Evolutionary conservation across 2,113 vertebrate species (phyloP), one percentile per base, ranked within the genome.

Genomic region (Siphamia tubifer): DNA sequence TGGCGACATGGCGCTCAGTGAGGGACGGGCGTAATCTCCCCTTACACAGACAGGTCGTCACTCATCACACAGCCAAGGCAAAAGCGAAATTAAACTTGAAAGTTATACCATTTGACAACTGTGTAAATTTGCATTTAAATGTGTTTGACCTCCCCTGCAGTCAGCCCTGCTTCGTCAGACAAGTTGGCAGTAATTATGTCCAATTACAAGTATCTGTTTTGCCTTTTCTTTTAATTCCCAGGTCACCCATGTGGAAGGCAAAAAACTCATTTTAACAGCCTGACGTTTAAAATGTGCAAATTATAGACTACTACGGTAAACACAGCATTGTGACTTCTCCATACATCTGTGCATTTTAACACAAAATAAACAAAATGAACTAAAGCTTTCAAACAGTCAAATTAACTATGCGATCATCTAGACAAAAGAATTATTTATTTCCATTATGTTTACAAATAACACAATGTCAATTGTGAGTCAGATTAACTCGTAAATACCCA

Each of bases 91-190:
- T 74, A 74, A 57, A 85, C 21, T 53, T 47, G 30, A 81, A 80
- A 81, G 55, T 78, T 61, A 58, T 32, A 66, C 61, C 74, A 48
- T 68, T 55, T 47, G 52, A 48, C 68, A 52, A 40, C 12, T 8
- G 2, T 20, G 1, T 6, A 34, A 43, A 90, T 90, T 89, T 90
- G 87, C 83, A 90, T 90, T 90, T 91, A 89, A 90, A 90, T 85
- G 53, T 70, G 40, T 79, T 78, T 84, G 89, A 91, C 88, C 87
- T 81, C 49, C 42, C 48, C 49, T 21, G 48, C 32, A 63, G 71
- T 55, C 5, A 73, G 64, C 35, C 53, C 15, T 31, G 47, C 52
- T 57, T 67, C 56, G 39, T 68, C 60, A 78, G 75, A 80, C 4
- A 23, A 73, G 68, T 60, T 73, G 75, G 54, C 71, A 54, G 69